A percentile compares a stretch with the other conserved stretches of the same genome.
Conservation (phyloP, 2,888 invertebrate genomes). For the Caenorhabditis japonica region DNA sequence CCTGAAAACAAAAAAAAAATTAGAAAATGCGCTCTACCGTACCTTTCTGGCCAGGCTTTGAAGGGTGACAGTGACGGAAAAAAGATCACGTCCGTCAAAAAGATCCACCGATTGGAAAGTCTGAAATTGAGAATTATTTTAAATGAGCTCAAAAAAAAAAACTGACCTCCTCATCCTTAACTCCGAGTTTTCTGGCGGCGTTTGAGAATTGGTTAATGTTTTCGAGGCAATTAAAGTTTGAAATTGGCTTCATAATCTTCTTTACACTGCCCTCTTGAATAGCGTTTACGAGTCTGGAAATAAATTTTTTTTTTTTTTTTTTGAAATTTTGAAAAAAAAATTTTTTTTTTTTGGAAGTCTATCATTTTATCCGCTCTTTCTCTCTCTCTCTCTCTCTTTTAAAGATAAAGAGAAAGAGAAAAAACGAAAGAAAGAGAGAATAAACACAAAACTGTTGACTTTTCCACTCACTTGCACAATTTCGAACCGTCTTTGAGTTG, state of each 20-base stretch:
- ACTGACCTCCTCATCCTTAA: slow-evolving; percentile 83
- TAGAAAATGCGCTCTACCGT: no score
- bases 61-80: slow-evolving; percentile 83
- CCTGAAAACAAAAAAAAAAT: no score
- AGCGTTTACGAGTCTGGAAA: slow-evolving; percentile 86
- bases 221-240: slow-evolving; percentile 98
- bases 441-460: no score
- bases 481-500: slow-evolving; percentile 90
- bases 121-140: slow-evolving; percentile 64
- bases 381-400: neutral
- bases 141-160: neutral
- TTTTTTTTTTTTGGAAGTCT: neutral
- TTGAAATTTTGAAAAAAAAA: no score
- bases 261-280: slow-evolving; percentile 89
- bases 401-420: neutral
- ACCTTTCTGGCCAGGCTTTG: slow-evolving; percentile 73
- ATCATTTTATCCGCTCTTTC: neutral
- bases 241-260: slow-evolving; percentile 90
- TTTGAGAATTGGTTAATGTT: slow-evolving; percentile 95
- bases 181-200: slow-evolving; percentile 88
- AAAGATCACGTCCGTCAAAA: slow-evolving; percentile 95
- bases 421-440: neutral
- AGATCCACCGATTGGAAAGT: slow-evolving; percentile 97
- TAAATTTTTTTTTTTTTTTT: neutral
- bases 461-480: slow-evolving; percentile 85